Evolutionary conservation across 2,113 vertebrate species (phyloP).

Genomic region (Xiphophorus couchianus): DNA sequence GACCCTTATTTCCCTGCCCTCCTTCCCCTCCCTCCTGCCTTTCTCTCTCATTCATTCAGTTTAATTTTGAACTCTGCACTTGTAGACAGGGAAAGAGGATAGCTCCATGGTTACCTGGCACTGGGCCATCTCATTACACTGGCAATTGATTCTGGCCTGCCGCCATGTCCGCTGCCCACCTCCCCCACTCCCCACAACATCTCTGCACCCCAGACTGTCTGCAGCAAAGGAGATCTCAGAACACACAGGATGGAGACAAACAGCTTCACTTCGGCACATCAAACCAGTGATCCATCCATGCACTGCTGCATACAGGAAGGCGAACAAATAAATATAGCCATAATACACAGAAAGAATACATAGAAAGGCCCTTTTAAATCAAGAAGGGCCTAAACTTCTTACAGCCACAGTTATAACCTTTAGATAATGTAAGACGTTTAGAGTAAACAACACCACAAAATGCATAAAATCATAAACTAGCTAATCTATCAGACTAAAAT

Average conservation of each 20-base stretch:
- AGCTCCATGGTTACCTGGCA: constrained; percentile 86
- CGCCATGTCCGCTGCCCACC: constrained; percentile 79
- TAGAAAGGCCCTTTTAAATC: constrained; percentile 1
- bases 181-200: constrained; percentile 55
- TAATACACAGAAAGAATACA: neutral
- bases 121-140: constrained; percentile 85
- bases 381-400: too few species aligned
- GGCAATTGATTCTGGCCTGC: constrained; percentile 85
- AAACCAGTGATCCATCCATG: constrained; percentile 35
- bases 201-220: constrained; percentile 81
- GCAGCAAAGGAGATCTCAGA: constrained; percentile 73
- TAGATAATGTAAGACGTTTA: too few species aligned
- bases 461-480: too few species aligned
- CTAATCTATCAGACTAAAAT: neutral
- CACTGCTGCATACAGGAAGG: constrained; percentile 18
- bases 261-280: constrained; percentile 48
- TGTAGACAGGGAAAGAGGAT: constrained; percentile 77
- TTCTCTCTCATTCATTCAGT: constrained; percentile 75
- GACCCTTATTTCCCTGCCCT: constrained; percentile 62
- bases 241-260: constrained; percentile 67
- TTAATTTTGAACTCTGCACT: constrained; percentile 82
- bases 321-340: constrained; percentile 25
- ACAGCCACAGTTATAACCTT: too few species aligned
- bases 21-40: constrained; percentile 33
- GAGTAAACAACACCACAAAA: too few species aligned